Percentiles rank a stretch among this genome's conserved stretches.
Evolutionary conservation across 2,888 invertebrate species (phyloP).

Genomic region (Pandemis heparana): DNA sequence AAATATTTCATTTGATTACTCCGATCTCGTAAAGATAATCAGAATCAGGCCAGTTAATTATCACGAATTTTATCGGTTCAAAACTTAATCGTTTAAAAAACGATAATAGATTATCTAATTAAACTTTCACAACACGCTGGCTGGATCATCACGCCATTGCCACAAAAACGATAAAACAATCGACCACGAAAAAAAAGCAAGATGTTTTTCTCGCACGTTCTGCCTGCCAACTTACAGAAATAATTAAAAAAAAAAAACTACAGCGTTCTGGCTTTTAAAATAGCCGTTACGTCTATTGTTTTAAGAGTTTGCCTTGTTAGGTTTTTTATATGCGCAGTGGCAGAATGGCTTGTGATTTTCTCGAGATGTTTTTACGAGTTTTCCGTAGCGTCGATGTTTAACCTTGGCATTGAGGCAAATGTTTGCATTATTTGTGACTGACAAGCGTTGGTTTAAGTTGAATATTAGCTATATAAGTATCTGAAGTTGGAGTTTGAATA

Average conservation of each 20-base stretch:
- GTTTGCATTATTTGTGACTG: conserved; percentile 28
- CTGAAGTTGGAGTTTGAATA: not conserved
- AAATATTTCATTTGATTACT: too few species aligned
- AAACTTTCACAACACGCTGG: conserved; percentile 32
- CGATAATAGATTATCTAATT: conserved; percentile 29
- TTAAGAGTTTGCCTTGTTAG: not conserved
- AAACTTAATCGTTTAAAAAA: not conserved
- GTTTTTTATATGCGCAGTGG: not conserved
- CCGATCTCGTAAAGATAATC: not conserved
- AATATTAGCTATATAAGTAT: not conserved
- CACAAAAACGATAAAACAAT: conserved; percentile 30
- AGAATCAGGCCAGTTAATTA: not conserved
- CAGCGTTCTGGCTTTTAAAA: not conserved
- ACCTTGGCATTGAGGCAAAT: conserved; percentile 35
- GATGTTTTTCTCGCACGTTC: conserved; percentile 24
- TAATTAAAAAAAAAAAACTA: not conserved
- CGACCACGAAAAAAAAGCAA: conserved; percentile 26
- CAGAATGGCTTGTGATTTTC: conserved; percentile 9
- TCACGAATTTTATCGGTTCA: not conserved
- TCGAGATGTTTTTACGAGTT: conserved; percentile 23
- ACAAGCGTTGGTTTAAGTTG: not conserved
- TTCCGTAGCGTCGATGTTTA: conserved; percentile 22
- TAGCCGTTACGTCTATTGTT: not conserved
- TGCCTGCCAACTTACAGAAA: conserved; percentile 24
- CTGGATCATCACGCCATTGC: conserved; percentile 24